phyloP scores from a whole-genome alignment of 2,797 vertebrate genomes.

The Pangasius krempfi region DNA sequence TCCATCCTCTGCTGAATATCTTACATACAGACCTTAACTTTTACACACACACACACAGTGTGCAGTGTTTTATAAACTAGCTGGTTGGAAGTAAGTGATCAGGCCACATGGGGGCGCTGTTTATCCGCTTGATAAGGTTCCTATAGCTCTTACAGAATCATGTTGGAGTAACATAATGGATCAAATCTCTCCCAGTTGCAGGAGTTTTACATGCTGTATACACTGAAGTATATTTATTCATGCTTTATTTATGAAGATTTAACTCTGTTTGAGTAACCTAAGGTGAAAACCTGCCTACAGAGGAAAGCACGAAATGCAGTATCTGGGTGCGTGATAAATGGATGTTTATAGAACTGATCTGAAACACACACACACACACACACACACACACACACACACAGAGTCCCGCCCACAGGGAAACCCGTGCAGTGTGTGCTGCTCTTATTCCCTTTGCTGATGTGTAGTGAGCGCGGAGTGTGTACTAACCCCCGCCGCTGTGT shows the following conservation, averaged over 20 bases:
- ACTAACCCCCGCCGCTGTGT: neutral
- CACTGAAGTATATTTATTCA: neutral
- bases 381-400: neutral
- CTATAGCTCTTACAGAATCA: neutral
- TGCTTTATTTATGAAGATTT: neutral
- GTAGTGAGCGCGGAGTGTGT: neutral
- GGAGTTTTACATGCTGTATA: neutral
- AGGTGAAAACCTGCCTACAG: neutral
- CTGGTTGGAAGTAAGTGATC: neutral
- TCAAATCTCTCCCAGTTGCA: neutral
- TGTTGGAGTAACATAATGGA: neutral
- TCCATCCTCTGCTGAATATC: neutral
- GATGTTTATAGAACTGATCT: neutral
- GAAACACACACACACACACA: neutral
- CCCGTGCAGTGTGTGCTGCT: slow-evolving; percentile 13
- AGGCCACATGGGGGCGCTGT: slow-evolving; percentile 17
- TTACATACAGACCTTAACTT: neutral
- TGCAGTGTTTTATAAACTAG: neutral
- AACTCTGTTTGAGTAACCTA: neutral
- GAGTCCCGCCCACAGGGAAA: slow-evolving; percentile 15
- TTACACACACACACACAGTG: neutral
- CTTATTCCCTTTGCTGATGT: slow-evolving; percentile 29
- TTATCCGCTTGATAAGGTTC: neutral
- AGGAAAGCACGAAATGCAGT: neutral
- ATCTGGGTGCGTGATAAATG: neutral